Evolutionary conservation across 2,113 vertebrate genomes (phyloP).

Genomic region (Melanocharis versteri): DNA sequence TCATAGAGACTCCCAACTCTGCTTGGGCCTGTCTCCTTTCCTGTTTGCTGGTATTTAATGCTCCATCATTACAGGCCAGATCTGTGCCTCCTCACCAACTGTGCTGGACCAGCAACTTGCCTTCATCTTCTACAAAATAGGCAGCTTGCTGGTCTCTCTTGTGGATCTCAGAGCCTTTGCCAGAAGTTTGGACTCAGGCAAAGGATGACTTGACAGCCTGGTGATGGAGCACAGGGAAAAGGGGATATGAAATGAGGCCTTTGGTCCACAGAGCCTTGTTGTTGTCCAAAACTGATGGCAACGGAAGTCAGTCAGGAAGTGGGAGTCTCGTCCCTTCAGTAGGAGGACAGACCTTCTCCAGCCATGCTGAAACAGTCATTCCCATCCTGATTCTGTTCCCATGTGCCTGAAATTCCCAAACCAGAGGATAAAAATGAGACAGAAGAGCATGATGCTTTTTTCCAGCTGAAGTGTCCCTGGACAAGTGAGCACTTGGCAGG

Average conservation of each 20-base stretch:
- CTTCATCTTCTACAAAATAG: not conserved
- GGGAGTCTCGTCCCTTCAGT: not conserved
- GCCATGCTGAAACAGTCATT: fast-evolving
- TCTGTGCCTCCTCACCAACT: not conserved
- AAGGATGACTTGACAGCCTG: not conserved
- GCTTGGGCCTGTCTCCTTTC: not conserved
- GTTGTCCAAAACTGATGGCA: not conserved
- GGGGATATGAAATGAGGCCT: not conserved
- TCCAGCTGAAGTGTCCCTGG: not conserved
- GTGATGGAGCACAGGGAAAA: not conserved
- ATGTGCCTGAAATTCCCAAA: not conserved
- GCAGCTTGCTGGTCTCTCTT: not conserved
- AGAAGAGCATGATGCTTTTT: not conserved
- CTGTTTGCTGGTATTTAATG: not conserved
- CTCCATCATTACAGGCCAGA: not conserved
- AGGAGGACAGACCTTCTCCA: not conserved
- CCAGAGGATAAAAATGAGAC: not conserved
- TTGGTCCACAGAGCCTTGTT: not conserved
- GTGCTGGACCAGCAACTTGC: not conserved
- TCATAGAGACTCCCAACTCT: not conserved
- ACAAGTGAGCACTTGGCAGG: not conserved
- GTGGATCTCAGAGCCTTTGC: not conserved
- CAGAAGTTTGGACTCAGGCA: not conserved
- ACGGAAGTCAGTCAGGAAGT: not conserved
- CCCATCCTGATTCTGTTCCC: not conserved